Conservation (phyloP, 2,888 invertebrate species). For the Cyclophora punctaria region DNA sequence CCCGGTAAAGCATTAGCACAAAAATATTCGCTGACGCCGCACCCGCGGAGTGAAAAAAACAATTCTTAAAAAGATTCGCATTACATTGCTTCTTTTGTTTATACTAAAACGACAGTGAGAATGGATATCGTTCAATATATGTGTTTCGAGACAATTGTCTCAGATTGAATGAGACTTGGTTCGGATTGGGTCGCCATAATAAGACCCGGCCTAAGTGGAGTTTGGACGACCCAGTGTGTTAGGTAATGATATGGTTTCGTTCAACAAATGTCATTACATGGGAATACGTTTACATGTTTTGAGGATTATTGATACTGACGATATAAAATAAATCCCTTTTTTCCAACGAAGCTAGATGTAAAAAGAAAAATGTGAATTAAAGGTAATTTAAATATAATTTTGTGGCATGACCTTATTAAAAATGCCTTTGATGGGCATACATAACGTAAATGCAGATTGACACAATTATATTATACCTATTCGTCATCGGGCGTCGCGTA, state of each 20-base stretch:
- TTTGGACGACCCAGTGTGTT: slow-evolving; percentile 3
- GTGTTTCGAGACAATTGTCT: slow-evolving; percentile 30
- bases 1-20: too few relatives aligned
- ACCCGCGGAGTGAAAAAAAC: slow-evolving; percentile 16
- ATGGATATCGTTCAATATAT: slow-evolving; percentile 38
- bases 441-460: too few relatives aligned
- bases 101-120: slow-evolving; percentile 28
- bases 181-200: slow-evolving; percentile 12
- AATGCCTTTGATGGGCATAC: too few relatives aligned
- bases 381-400: too few relatives aligned
- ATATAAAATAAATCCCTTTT: too few relatives aligned
- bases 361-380: too few relatives aligned
- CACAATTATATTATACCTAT: too few relatives aligned
- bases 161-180: slow-evolving; percentile 26
- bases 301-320: too few relatives aligned
- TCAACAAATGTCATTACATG: background rate
- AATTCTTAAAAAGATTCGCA: slow-evolving; percentile 27
- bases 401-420: too few relatives aligned
- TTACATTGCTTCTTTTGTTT: slow-evolving; percentile 40
- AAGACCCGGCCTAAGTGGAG: slow-evolving; percentile 9
- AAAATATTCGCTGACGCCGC: slow-evolving; percentile 16
- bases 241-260: slow-evolving; percentile 10
- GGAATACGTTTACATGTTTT: background rate
- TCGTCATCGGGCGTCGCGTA: too few relatives aligned
- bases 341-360: too few relatives aligned